Percentiles rank a stretch among this genome's conserved stretches.
phyloP scores from a whole-genome alignment of 2,888 invertebrate genomes.

The Apamea monoglypha region DNA sequence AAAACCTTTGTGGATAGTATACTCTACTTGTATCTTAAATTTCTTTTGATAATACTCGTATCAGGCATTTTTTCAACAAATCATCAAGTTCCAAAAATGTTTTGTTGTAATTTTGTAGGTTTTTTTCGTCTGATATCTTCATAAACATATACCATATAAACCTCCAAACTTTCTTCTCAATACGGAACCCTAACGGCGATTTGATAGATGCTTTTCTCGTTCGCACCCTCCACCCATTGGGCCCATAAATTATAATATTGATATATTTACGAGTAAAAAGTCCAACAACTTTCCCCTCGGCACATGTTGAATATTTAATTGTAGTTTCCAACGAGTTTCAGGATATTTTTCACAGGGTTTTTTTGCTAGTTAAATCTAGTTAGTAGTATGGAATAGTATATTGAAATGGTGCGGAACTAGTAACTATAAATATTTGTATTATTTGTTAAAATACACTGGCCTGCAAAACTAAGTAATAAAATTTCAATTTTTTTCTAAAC shows the following conservation, averaged over 20 bases:
- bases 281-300: conserved; percentile 30
- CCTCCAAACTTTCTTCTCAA: neutral
- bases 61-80: neutral
- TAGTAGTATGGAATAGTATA: neutral
- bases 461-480: too few relatives aligned
- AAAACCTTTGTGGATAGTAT: too few relatives aligned
- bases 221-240: conserved; percentile 26
- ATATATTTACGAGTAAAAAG: conserved; percentile 55
- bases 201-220: conserved; percentile 52
- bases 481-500: too few relatives aligned
- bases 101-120: neutral
- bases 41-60: too few relatives aligned
- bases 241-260: conserved; percentile 58
- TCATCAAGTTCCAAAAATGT: neutral
- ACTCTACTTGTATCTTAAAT: too few relatives aligned
- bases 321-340: conserved; percentile 39
- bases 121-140: neutral
- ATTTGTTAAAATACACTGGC: neutral
- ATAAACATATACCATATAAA: neutral
- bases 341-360: neutral
- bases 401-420: neutral
- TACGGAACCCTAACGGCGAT: conserved; percentile 16
- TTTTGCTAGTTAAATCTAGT: conserved; percentile 11
- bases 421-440: neutral
- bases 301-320: conserved; percentile 57